These are phyloP conservation scores for Amia ocellicauda DNA, from an alignment of 2,113 vertebrate species.

Conservation along the genomic window DNA sequence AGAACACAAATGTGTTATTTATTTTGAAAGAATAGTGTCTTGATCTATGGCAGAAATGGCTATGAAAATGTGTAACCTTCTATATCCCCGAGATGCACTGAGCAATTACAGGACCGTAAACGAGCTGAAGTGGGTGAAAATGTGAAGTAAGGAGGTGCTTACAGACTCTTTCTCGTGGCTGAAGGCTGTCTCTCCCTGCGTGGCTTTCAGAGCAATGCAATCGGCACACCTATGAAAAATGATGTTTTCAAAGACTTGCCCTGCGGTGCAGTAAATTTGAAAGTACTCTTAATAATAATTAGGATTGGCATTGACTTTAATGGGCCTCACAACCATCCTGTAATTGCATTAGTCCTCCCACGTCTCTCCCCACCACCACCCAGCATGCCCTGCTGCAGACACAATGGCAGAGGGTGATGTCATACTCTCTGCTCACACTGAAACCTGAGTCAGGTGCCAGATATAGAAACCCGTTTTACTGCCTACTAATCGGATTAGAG, in stretches of 20 bases:
- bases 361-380: neutral
- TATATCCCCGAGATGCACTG: neutral
- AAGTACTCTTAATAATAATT: slow-evolving; percentile 77
- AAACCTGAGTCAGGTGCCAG: slow-evolving; percentile 71
- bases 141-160: neutral
- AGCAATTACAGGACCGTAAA: neutral
- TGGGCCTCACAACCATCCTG: slow-evolving; percentile 64
- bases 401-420: slow-evolving; percentile 67
- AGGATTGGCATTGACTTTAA: slow-evolving; percentile 78
- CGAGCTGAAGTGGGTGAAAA: neutral
- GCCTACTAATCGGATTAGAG: slow-evolving; percentile 66
- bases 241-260: slow-evolving; percentile 62
- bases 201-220: slow-evolving; percentile 43
- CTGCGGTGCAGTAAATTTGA: slow-evolving; percentile 70
- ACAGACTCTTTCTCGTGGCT: slow-evolving; percentile 44
- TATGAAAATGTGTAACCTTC: neutral
- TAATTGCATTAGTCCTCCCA: slow-evolving; percentile 71
- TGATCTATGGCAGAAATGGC: neutral
- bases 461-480: slow-evolving; percentile 69
- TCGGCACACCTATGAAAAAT: slow-evolving; percentile 69
- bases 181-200: slow-evolving; percentile 19
- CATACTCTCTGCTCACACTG: slow-evolving; percentile 65
- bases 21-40: neutral
- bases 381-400: slow-evolving; percentile 59
- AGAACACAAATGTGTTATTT: neutral